Evolutionary conservation across 2,888 invertebrate genomes (phyloP).

Genomic region (Nysson spinosus): DNA sequence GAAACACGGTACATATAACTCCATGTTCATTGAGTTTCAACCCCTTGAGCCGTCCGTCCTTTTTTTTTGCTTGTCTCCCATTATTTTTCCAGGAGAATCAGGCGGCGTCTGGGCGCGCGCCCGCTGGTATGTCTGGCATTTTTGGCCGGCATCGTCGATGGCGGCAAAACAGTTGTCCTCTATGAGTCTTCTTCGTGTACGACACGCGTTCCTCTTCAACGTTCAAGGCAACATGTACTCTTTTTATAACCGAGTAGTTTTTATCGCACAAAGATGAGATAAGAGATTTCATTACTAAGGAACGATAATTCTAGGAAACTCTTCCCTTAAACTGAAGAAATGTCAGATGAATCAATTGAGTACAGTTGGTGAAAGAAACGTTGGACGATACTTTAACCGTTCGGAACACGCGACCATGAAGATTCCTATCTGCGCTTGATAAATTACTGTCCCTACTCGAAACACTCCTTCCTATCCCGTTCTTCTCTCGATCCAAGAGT

Average conservation of each 20-base stretch:
- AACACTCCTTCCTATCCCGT: conserved; percentile 34
- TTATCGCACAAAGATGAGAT: background rate
- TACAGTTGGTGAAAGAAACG: background rate
- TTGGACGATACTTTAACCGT: conserved; percentile 71
- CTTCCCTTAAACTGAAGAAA: background rate
- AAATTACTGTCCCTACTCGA: conserved; percentile 74
- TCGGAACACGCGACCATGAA: conserved; percentile 72
- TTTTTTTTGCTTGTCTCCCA: conserved; percentile 38
- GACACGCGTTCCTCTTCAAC: background rate
- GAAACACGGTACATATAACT: conserved; percentile 5
- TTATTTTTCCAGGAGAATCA: conserved; percentile 57
- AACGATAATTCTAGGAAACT: no score
- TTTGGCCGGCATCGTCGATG: conserved; percentile 58
- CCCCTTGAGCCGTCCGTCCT: conserved; percentile 39
- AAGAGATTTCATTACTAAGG: background rate
- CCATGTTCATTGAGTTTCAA: conserved; percentile 46
- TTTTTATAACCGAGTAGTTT: background rate
- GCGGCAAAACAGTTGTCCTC: conserved; percentile 64
- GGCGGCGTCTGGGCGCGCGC: conserved; percentile 77
- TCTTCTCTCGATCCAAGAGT: conserved; percentile 34
- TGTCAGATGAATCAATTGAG: background rate
- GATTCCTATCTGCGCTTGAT: conserved; percentile 76
- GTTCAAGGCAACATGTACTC: background rate
- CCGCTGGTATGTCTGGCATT: conserved; percentile 76
- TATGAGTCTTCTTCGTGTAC: background rate